Conservation (phyloP, 1,140 invertebrate species). For the Nebria ingens region DNA sequence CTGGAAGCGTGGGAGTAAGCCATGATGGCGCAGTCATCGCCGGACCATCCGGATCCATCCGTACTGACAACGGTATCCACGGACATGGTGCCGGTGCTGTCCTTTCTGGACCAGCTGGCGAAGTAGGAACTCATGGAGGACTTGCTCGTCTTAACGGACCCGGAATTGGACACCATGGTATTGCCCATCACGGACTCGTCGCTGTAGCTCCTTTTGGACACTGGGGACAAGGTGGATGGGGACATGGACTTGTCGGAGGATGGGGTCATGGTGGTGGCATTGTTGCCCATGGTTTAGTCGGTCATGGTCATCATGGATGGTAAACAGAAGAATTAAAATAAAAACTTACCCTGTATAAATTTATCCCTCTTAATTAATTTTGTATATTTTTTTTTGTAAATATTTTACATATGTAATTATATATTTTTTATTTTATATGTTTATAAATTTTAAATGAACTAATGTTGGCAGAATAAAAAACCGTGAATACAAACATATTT, state of each 20-base stretch:
- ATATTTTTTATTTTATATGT: neutral
- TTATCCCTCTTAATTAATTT: too few species aligned
- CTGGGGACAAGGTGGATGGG: neutral
- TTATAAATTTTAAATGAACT: too few species aligned
- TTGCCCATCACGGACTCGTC: neutral
- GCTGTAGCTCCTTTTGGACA: neutral
- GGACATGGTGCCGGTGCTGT: conserved; percentile 4
- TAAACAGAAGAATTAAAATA: conserved; percentile 1
- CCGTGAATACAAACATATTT: neutral
- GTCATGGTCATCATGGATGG: neutral
- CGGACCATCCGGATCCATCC: neutral
- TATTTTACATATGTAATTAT: neutral
- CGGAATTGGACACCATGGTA: neutral
- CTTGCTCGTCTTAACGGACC: neutral
- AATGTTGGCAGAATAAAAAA: neutral
- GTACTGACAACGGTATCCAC: neutral
- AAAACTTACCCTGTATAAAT: neutral
- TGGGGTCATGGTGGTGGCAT: neutral
- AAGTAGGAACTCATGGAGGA: neutral
- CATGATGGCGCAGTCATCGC: conserved; percentile 1
- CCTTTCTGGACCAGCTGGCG: neutral
- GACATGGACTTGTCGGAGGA: neutral
- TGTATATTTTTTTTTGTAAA: too few species aligned
- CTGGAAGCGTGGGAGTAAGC: neutral
- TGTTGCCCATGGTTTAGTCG: neutral